phyloP scores from a whole-genome alignment of 1,140 invertebrate species.

The Leptopilina clavipes region DNA sequence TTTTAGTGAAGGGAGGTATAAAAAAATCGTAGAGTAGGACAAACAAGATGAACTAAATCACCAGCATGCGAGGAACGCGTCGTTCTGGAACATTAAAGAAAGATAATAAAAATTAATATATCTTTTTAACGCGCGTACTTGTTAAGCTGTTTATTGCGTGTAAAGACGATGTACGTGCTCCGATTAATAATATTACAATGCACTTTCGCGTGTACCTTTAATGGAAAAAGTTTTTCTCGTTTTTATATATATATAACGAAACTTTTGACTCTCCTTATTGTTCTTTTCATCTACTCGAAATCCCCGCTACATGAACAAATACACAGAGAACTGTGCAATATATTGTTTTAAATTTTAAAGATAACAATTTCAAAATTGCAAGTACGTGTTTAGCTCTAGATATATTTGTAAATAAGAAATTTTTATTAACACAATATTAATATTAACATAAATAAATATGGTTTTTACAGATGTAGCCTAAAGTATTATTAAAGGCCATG shows the following conservation, averaged over 20 bases:
- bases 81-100: not conserved
- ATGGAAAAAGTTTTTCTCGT: constrained; percentile 21
- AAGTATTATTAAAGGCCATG: too few species aligned
- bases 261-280: not conserved
- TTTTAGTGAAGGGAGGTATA: too few species aligned
- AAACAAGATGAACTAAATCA: not conserved
- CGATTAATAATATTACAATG: constrained; percentile 6
- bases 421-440: too few species aligned
- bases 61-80: not conserved
- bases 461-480: too few species aligned
- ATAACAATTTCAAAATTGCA: too few species aligned
- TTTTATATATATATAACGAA: not conserved
- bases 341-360: too few species aligned
- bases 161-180: not conserved
- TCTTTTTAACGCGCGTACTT: constrained; percentile 5
- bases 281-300: not conserved
- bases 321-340: too few species aligned
- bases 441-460: too few species aligned
- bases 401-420: too few species aligned
- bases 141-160: constrained; percentile 25
- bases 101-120: constrained; percentile 18
- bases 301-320: not conserved
- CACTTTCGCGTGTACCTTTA: not conserved
- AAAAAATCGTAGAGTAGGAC: not conserved
- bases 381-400: too few species aligned